phyloP scores from a whole-genome alignment of 2,113 vertebrate genomes.

The Cygnus atratus region DNA sequence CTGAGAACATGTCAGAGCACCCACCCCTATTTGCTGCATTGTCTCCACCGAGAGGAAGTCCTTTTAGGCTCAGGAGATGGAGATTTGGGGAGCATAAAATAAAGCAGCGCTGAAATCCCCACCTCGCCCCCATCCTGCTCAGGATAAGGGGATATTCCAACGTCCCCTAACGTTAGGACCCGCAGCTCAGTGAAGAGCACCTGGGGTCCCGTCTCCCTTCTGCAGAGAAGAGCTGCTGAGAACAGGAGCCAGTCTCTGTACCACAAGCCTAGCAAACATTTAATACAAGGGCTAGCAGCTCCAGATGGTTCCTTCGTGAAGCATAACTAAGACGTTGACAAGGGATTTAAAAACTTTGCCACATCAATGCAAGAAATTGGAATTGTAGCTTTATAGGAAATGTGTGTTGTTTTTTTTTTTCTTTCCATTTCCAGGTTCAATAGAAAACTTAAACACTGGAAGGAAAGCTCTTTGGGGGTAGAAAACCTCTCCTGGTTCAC shows the following conservation, averaged over 20 bases:
- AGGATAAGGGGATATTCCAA: neutral
- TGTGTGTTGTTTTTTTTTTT: neutral
- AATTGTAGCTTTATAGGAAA: conserved; percentile 50
- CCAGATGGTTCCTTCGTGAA: conserved; percentile 34
- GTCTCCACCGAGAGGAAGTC: neutral
- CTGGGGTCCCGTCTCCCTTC: neutral
- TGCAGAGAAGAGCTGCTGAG: neutral
- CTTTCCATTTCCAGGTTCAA: conserved; percentile 9
- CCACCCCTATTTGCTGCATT: neutral
- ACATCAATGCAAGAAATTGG: conserved; percentile 29
- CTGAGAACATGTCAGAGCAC: neutral
- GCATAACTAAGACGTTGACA: conserved; percentile 55
- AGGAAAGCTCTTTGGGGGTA: neutral
- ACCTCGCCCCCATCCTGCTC: neutral
- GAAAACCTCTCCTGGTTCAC: conserved; percentile 36
- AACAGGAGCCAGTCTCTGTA: neutral
- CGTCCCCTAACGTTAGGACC: neutral
- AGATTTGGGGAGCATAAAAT: neutral
- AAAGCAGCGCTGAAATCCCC: neutral
- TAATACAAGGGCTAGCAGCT: neutral
- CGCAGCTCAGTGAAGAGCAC: neutral
- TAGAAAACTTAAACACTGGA: conserved; percentile 43
- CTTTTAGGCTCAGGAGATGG: neutral
- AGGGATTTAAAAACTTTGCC: conserved; percentile 58
- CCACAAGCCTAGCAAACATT: neutral